A percentile compares a stretch with the other conserved stretches of the same genome.
Conservation (phyloP, 1,140 invertebrate species). For the Galendromus occidentalis region DNA sequence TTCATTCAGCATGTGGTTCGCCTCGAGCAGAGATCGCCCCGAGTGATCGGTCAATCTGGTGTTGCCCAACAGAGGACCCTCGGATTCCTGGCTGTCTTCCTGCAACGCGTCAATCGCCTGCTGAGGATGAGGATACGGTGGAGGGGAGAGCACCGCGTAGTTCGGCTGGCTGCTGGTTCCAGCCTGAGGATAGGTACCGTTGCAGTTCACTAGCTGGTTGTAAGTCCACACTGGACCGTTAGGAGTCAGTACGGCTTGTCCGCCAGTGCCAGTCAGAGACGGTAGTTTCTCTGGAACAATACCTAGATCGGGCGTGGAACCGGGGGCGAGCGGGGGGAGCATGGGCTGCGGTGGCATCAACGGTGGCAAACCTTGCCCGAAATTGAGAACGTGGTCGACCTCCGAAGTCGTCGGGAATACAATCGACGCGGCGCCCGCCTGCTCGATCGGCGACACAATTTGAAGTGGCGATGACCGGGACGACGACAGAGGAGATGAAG, state of each 20-base stretch:
- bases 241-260: not conserved
- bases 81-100: constrained; percentile 5
- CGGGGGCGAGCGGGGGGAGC: not conserved
- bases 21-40: not conserved
- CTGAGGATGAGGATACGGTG: not conserved
- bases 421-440: not conserved
- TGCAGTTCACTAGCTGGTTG: not conserved
- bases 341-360: not conserved
- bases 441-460: not conserved
- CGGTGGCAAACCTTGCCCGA: not conserved
- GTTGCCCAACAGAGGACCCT: not conserved
- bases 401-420: not conserved
- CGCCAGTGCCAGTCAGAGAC: not conserved
- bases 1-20: not conserved
- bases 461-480: not conserved
- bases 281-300: not conserved
- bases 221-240: not conserved
- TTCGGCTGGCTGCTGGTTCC: not conserved
- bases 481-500: not conserved
- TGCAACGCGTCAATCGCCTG: not conserved
- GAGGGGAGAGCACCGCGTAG: not conserved
- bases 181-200: not conserved
- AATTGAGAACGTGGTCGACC: not conserved
- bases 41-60: not conserved
- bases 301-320: not conserved